Conservation (phyloP, 2,888 invertebrate species). For the Mimachlamys varia region DNA sequence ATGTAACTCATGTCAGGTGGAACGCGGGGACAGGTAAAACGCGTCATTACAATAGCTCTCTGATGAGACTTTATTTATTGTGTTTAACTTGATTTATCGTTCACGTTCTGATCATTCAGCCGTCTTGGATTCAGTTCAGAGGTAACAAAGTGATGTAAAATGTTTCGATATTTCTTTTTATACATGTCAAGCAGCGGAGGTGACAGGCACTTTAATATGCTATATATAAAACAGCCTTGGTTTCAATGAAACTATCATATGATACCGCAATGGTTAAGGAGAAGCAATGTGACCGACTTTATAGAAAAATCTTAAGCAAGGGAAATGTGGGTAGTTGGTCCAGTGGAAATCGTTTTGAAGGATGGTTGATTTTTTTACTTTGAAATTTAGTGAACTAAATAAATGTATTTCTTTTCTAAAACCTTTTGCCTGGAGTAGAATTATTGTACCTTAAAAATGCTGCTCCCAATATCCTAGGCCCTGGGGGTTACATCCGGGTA, state of each 20-base stretch:
- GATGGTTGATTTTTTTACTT: too few relatives aligned
- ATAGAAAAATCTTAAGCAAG: too few relatives aligned
- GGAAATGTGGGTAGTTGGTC: too few relatives aligned
- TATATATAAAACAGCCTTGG: background rate
- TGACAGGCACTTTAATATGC: background rate
- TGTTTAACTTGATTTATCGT: background rate
- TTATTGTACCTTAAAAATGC: too few relatives aligned
- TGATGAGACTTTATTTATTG: background rate
- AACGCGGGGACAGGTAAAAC: conserved; percentile 15
- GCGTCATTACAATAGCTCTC: background rate
- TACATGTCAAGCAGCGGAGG: background rate
- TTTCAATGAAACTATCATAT: background rate
- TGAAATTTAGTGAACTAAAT: too few relatives aligned
- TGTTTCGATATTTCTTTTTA: background rate
- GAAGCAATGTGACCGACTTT: too few relatives aligned
- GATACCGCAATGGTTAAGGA: too few relatives aligned
- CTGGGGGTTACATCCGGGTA: too few relatives aligned
- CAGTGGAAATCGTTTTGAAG: too few relatives aligned
- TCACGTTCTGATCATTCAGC: background rate
- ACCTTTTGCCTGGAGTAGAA: too few relatives aligned
- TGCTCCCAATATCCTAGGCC: too few relatives aligned
- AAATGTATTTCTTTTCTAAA: too few relatives aligned
- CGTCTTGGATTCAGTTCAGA: background rate
- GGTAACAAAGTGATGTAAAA: background rate
- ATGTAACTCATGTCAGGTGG: background rate